phyloP scores from a whole-genome alignment of 2,797 vertebrate species.

The Megalops cyprinoides region DNA sequence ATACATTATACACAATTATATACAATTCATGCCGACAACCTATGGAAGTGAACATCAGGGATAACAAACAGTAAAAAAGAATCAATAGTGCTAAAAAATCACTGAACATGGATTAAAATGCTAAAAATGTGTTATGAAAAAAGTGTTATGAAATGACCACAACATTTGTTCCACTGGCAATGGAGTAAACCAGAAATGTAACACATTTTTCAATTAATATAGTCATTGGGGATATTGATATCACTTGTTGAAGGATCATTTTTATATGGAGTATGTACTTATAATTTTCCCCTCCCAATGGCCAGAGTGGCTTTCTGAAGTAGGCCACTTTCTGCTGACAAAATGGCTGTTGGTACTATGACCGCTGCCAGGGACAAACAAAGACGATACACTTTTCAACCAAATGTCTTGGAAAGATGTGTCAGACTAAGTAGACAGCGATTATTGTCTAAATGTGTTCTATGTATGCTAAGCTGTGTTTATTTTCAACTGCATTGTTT shows the following conservation, averaged over 20 bases:
- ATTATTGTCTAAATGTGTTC: background rate
- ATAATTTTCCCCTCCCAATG: too few relatives aligned
- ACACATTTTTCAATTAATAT: background rate
- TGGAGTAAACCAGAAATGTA: background rate
- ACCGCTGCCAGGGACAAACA: background rate
- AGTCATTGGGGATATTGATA: background rate
- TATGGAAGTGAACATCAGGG: background rate
- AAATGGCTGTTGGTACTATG: background rate
- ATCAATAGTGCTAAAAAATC: background rate
- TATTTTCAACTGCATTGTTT: background rate
- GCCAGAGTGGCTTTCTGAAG: background rate
- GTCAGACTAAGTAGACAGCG: background rate
- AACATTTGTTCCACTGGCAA: background rate
- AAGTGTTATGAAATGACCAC: background rate
- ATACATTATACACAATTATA: constrained; percentile 10
- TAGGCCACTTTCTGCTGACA: background rate
- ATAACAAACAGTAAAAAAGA: background rate
- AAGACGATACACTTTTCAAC: background rate
- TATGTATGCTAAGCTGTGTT: background rate
- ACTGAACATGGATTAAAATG: too few relatives aligned
- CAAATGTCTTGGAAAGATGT: background rate
- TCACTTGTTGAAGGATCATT: background rate
- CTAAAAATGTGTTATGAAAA: background rate
- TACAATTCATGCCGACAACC: constrained; percentile 1
- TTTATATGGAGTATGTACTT: background rate